Evolutionary conservation across 1,140 invertebrate genomes (phyloP).

Genomic region (Zophobas morio): DNA sequence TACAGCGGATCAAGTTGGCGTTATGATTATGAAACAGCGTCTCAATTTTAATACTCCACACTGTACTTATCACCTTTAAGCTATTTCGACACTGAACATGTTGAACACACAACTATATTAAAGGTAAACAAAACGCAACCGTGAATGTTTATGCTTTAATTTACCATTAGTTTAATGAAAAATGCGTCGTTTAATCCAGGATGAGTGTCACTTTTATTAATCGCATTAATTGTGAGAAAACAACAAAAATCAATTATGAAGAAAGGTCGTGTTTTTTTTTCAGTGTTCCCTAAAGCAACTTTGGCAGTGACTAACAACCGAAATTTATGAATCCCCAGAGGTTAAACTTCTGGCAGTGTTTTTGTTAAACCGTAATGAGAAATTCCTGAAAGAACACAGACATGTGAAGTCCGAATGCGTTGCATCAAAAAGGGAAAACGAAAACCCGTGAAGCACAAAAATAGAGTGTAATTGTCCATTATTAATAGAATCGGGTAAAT

Average conservation of each 20-base stretch:
- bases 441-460: neutral
- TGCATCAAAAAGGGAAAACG: neutral
- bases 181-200: neutral
- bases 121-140: neutral
- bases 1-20: no score
- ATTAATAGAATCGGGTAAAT: conserved; percentile 31
- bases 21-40: no score
- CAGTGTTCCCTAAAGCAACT: neutral
- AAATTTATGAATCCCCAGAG: no score
- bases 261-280: neutral
- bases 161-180: conserved; percentile 2
- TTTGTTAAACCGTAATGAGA: no score
- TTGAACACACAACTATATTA: neutral
- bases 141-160: conserved; percentile 1
- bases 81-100: no score
- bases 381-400: no score
- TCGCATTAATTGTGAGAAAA: conserved; percentile 16
- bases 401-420: neutral
- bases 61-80: no score
- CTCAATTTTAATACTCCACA: no score
- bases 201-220: conserved; percentile 15
- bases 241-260: conserved; percentile 33
- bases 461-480: conserved; percentile 27
- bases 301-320: no score
- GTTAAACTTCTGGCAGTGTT: no score